Evolutionary conservation across 2,888 invertebrate species (phyloP).

Genomic region (Tortricodes alternella): DNA sequence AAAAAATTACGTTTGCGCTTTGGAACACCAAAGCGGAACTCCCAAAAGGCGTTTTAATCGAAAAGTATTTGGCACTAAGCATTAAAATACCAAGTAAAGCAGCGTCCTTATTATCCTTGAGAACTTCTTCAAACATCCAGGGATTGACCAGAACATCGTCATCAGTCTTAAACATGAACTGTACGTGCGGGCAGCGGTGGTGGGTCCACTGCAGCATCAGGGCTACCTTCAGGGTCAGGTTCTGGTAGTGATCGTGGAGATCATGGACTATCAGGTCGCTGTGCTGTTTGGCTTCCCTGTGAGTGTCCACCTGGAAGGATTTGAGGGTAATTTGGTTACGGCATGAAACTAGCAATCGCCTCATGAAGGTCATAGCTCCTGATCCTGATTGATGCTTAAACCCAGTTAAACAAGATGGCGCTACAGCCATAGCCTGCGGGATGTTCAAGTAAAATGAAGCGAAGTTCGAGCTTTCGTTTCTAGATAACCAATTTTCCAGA

Average conservation of each 20-base stretch:
- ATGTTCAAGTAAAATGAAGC: too few relatives aligned
- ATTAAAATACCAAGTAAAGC: constrained; percentile 80
- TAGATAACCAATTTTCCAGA: too few relatives aligned
- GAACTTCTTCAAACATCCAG: constrained; percentile 60
- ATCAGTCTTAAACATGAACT: constrained; percentile 83
- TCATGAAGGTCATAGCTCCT: too few relatives aligned
- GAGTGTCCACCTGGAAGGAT: constrained; percentile 57
- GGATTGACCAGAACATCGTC: constrained; percentile 85
- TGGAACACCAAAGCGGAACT: too few relatives aligned
- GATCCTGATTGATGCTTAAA: too few relatives aligned
- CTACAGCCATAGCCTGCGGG: too few relatives aligned
- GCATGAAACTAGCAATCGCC: background rate
- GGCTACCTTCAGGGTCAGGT: constrained; percentile 86
- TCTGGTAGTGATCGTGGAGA: constrained; percentile 85
- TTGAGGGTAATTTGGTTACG: background rate
- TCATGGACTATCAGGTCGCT: constrained; percentile 84
- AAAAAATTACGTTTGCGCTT: too few relatives aligned
- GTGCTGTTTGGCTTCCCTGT: constrained; percentile 76
- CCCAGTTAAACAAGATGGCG: too few relatives aligned
- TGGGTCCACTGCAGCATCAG: constrained; percentile 85
- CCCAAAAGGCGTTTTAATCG: too few relatives aligned
- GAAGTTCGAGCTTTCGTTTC: too few relatives aligned
- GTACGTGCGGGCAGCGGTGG: constrained; percentile 76
- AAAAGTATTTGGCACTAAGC: too few relatives aligned
- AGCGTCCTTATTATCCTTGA: constrained; percentile 46